These are phyloP conservation scores for Pseudocheirus occidentalis DNA, from an alignment of 2,797 vertebrate species.

Conservation along the genomic window DNA sequence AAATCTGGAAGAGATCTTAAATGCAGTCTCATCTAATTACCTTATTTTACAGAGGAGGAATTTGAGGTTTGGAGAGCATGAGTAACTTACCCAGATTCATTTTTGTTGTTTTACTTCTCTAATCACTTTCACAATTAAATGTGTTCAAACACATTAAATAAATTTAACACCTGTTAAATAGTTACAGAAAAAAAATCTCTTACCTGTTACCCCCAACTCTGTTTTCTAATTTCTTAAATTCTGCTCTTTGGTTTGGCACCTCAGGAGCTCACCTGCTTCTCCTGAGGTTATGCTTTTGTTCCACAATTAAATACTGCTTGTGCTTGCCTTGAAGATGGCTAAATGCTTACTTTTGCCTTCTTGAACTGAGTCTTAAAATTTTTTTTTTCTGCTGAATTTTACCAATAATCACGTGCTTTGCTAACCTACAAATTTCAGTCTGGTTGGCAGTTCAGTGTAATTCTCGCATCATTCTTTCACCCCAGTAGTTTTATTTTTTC, in stretches of 20 bases:
- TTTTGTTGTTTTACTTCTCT: neutral
- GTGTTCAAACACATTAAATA: constrained; percentile 9
- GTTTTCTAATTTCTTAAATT: neutral
- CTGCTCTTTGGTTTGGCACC: constrained; percentile 1
- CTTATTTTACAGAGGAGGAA: neutral
- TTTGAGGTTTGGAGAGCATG: neutral
- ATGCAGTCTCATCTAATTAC: neutral
- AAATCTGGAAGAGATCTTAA: neutral
- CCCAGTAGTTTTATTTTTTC: constrained; percentile 48
- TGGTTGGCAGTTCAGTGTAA: constrained; percentile 24
- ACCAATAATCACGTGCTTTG: constrained; percentile 65
- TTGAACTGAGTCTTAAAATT: constrained; percentile 56
- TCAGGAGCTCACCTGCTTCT: constrained; percentile 40
- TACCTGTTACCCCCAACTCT: neutral
- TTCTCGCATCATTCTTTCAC: constrained; percentile 50
- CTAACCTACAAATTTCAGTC: constrained; percentile 49
- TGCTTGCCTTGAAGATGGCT: constrained; percentile 44
- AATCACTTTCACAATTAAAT: constrained; percentile 30
- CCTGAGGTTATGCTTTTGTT: neutral
- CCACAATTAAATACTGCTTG: constrained; percentile 20
- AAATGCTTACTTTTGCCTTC: constrained; percentile 21
- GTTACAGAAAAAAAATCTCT: neutral
- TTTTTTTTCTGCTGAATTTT: constrained; percentile 58
- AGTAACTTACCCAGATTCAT: neutral
- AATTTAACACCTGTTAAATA: neutral